Percentiles rank a stretch among this genome's conserved stretches.
Evolutionary conservation across 2,888 invertebrate species (phyloP).

Genomic region (Dioctria linearis): DNA sequence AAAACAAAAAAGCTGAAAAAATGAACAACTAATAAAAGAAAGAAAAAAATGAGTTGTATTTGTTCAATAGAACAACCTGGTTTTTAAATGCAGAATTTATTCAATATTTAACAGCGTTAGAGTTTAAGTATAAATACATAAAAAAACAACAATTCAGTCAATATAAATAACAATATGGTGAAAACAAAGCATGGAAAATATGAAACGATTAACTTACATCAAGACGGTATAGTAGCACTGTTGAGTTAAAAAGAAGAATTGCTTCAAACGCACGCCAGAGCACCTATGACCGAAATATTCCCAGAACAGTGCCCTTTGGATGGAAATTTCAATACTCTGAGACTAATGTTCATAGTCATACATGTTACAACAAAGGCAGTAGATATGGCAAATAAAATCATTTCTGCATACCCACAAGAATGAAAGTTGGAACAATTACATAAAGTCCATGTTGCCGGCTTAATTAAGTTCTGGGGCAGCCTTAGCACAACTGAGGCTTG

Average conservation of each 20-base stretch:
- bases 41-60: constrained; percentile 23
- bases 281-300: constrained; percentile 93
- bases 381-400: constrained; percentile 90
- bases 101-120: constrained; percentile 36
- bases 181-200: too few species aligned
- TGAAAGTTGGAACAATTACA: constrained; percentile 88
- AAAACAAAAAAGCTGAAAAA: too few species aligned
- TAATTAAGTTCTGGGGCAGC: constrained; percentile 82
- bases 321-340: constrained; percentile 84
- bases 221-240: constrained; percentile 74
- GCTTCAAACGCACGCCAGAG: constrained; percentile 92
- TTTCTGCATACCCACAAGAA: constrained; percentile 86
- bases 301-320: constrained; percentile 94
- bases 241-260: constrained; percentile 82
- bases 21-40: too few species aligned
- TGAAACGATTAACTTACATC: constrained; percentile 36
- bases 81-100: constrained; percentile 35
- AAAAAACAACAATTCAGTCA: constrained; percentile 23
- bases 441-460: constrained; percentile 83
- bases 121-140: constrained; percentile 42
- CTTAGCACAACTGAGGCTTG: too few species aligned
- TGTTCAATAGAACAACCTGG: constrained; percentile 45
- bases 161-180: neutral
- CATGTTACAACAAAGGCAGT: constrained; percentile 96
- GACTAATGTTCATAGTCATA: constrained; percentile 87